phyloP scores from a whole-genome alignment of 2,797 vertebrate species.

The Lophius americanus region DNA sequence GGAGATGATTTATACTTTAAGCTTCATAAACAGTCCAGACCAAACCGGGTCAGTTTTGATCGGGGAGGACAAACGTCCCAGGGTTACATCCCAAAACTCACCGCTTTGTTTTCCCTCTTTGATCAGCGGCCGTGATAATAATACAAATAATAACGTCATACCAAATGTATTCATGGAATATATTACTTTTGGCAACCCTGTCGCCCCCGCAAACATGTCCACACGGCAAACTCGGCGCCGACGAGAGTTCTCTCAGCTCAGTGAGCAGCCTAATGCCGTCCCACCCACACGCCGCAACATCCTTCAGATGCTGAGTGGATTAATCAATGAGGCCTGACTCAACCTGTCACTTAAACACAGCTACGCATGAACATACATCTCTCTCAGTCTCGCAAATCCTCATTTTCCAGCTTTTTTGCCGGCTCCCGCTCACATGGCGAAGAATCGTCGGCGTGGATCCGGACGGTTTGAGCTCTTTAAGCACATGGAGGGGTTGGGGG shows the following conservation, averaged over 20 bases:
- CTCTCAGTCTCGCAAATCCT: slow-evolving; percentile 11
- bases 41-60: no score
- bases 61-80: no score
- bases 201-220: slow-evolving; percentile 1
- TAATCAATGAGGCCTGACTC: slow-evolving; percentile 63
- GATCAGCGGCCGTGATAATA: no score
- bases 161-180: slow-evolving; percentile 12
- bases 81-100: no score
- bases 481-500: neutral
- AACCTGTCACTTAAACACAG: slow-evolving; percentile 47
- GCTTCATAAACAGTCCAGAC: no score
- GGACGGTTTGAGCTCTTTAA: slow-evolving; percentile 1
- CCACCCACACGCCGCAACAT: slow-evolving; percentile 47
- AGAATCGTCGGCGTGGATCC: neutral
- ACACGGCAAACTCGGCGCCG: slow-evolving; percentile 14
- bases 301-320: slow-evolving; percentile 60
- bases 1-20: no score
- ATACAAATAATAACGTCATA: slow-evolving; percentile 1
- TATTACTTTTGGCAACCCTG: neutral
- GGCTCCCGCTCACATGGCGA: no score
- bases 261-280: slow-evolving; percentile 32
- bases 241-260: slow-evolving; percentile 25
- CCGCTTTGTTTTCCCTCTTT: neutral
- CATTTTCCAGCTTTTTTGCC: no score
- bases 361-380: slow-evolving; percentile 24